Evolutionary conservation across 2,797 vertebrate genomes (phyloP), one percentile per base, ranked within the genome.

Genomic region (Lepidocolaptes lacrymiger): DNA sequence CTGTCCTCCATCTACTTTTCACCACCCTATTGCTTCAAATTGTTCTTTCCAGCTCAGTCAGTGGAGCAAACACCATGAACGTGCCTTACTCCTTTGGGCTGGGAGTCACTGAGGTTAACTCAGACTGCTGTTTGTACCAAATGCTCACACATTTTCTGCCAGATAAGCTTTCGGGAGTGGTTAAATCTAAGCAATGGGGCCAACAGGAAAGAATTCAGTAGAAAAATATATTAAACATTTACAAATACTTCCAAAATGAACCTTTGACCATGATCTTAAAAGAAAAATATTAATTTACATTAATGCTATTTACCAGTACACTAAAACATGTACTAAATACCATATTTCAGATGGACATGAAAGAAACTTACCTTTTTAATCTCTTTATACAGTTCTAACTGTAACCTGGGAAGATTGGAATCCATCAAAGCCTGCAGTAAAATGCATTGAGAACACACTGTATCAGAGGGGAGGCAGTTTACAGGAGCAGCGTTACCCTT

Each of bases 301-400:
- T n/a, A 82, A 72, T n/a, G 27, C 7, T 14, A 63, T 11, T 46
- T 39, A 72, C 9, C 19, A 73, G 39, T 71, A 63, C 11, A 78
- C 4, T n/a, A 75, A 69, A 64, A n/a, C 34, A 58, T 4, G 32
- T 37, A 49, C 2, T 55, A 67, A 64, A 76, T 61, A 23, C 1
- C 2, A 0, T 16, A 88, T 44, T 71, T 74, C 49, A 73, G 59
- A 71, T 80, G 48, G 32, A 84, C 6, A 43, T 9, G 23, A 56
- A 94, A 62, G 16, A 91, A 52, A 30, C 93, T 89, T 91, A 99
- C 99, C 99, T 99, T 99, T 98, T 99, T 99, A 85, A 99, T 99
- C 97, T 99, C 99, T 98, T 99, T 99, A 96, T 99, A 99, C 26
- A 99, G 98, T 85, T 99, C 99, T 71, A 99, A 97, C 96, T 99